Percentiles rank a stretch among this genome's conserved stretches.
Evolutionary conservation across 1,140 invertebrate species (phyloP).

Genomic region (Dryas iulia): DNA sequence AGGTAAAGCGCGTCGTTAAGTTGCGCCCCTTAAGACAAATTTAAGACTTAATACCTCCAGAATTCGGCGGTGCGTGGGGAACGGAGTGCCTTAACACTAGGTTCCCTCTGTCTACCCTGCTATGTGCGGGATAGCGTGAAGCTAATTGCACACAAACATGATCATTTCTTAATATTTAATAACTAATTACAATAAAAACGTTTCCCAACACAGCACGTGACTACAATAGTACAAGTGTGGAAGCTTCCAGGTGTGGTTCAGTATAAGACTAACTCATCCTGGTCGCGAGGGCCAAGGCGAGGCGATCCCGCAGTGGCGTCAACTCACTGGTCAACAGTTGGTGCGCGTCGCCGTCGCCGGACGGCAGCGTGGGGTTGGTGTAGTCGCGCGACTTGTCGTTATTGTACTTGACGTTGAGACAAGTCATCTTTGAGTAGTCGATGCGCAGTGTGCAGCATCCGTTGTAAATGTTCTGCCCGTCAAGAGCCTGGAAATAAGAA

Average conservation of each 20-base stretch:
- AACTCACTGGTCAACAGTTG: slow-evolving; percentile 85
- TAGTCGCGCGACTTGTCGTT: slow-evolving; percentile 99
- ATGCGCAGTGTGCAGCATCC: slow-evolving; percentile 99
- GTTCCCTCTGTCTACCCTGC: no score
- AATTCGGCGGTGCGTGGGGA: no score
- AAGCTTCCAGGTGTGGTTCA: slow-evolving; percentile 63
- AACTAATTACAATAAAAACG: no score
- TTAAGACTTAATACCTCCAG: no score
- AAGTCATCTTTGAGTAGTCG: slow-evolving; percentile 98
- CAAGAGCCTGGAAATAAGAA: slow-evolving; percentile 85
- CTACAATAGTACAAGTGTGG: not conserved
- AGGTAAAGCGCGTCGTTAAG: no score
- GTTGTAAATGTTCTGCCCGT: slow-evolving; percentile 99
- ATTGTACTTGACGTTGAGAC: slow-evolving; percentile 99
- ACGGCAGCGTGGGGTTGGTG: slow-evolving; percentile 97
- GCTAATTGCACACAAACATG: no score
- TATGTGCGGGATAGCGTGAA: no score
- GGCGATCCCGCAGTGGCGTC: slow-evolving; percentile 82
- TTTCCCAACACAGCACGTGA: no score
- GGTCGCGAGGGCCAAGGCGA: slow-evolving; percentile 71
- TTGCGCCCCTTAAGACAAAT: no score
- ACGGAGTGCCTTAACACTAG: no score
- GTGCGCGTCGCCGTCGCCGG: slow-evolving; percentile 89
- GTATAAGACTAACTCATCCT: slow-evolving; percentile 77
- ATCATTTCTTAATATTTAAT: no score